Conservation (phyloP, 1,140 invertebrate species). For the Papilio machaon region DNA sequence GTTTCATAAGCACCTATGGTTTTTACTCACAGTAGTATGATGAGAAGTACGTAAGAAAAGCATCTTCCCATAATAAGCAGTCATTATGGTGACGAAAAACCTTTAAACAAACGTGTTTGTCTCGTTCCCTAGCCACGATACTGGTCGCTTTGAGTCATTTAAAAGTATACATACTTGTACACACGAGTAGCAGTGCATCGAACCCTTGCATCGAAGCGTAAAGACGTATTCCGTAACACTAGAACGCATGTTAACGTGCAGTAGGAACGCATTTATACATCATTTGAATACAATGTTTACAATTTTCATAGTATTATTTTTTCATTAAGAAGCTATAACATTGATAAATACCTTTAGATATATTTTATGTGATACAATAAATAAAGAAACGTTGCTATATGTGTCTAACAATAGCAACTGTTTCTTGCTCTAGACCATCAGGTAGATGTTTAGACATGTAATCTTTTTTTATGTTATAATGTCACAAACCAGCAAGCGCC, state of each 20-base stretch:
- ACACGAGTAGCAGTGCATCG: conserved; percentile 3
- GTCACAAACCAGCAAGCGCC: too few species aligned
- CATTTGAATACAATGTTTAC: not conserved
- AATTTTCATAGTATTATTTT: not conserved
- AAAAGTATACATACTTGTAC: conserved; percentile 17
- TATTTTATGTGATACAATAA: too few species aligned
- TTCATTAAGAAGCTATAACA: too few species aligned
- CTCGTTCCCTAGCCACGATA: conserved; percentile 11
- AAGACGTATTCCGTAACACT: conserved; percentile 25
- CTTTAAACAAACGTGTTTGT: conserved; percentile 33
- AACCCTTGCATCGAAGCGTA: conserved; percentile 32
- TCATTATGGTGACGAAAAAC: conserved; percentile 32
- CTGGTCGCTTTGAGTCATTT: conserved; percentile 26
- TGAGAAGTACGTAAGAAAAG: not conserved
- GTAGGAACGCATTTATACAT: not conserved
- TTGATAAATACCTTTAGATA: too few species aligned
- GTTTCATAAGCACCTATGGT: not conserved
- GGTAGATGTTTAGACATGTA: too few species aligned
- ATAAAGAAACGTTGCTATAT: too few species aligned
- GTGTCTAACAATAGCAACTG: too few species aligned
- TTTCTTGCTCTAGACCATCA: too few species aligned
- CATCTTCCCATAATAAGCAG: conserved; percentile 32
- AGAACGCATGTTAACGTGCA: not conserved
- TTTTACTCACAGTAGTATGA: not conserved
- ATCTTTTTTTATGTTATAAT: too few species aligned